A percentile compares a stretch with the other conserved stretches of the same genome.
These are phyloP conservation scores for Clarias macrocephalus DNA, from an alignment of 2,113 vertebrate species.

Conservation along the genomic window DNA sequence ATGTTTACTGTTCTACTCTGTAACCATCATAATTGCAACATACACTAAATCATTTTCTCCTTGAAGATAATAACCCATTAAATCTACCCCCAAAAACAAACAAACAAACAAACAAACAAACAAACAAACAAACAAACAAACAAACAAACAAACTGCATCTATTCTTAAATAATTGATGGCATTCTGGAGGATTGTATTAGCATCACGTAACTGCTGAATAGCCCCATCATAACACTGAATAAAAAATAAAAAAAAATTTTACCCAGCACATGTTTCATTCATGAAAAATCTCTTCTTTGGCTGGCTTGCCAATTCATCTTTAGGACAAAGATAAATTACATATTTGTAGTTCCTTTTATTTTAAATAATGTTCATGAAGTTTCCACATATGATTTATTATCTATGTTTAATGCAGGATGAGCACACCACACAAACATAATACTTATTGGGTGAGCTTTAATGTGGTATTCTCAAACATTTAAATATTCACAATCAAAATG, in stretches of 20 bases:
- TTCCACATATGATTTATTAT: slow-evolving; percentile 63
- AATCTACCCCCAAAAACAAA: not conserved
- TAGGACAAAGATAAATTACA: slow-evolving; percentile 9
- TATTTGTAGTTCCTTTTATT: slow-evolving; percentile 47
- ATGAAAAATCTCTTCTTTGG: not conserved
- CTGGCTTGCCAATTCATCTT: not conserved
- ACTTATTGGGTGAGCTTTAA: not conserved
- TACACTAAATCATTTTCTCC: not conserved
- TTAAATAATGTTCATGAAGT: slow-evolving; percentile 54
- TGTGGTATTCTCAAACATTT: too few relatives aligned
- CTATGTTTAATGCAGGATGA: slow-evolving; percentile 36
- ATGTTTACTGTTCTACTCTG: not conserved
- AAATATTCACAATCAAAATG: too few relatives aligned
- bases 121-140: not conserved
- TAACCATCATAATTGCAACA: not conserved
- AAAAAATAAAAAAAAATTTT: slow-evolving; percentile 45
- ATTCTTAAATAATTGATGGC: not conserved
- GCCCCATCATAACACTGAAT: slow-evolving; percentile 50
- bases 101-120: too few relatives aligned
- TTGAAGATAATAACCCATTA: not conserved
- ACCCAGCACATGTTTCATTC: not conserved
- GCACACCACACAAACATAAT: not conserved
- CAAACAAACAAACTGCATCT: not conserved
- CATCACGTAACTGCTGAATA: slow-evolving; percentile 57
- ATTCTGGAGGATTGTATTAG: slow-evolving; percentile 37